Conservation (phyloP, 2,888 invertebrate species). For the Oxystoma pomonae region DNA sequence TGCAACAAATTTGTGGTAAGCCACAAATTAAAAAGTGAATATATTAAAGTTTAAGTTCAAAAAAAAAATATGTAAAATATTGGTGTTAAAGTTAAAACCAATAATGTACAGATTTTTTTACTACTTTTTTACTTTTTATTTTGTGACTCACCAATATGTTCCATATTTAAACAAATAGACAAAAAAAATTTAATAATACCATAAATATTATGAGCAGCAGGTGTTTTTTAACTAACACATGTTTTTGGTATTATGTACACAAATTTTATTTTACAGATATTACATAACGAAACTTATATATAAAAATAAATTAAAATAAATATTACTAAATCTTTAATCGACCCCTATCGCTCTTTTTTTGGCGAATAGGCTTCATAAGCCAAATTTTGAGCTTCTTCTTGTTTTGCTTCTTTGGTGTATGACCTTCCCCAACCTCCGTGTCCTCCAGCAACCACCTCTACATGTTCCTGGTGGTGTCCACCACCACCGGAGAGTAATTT, state of each 20-base stretch:
- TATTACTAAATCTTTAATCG: constrained; percentile 29
- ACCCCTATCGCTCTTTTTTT: constrained; percentile 33
- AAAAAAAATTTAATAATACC: too few species aligned
- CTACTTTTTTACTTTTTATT: too few species aligned
- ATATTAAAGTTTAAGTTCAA: too few species aligned
- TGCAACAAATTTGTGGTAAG: too few species aligned
- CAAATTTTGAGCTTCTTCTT: constrained; percentile 51
- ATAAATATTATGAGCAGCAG: too few species aligned
- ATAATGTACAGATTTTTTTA: too few species aligned
- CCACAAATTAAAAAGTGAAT: too few species aligned
- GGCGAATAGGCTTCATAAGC: constrained; percentile 54
- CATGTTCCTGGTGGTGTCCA: constrained; percentile 58
- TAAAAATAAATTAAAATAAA: constrained; percentile 35
- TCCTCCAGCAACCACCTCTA: constrained; percentile 61
- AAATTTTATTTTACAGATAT: not conserved
- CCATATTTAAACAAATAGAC: too few species aligned
- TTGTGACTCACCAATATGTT: too few species aligned
- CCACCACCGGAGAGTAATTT: constrained; percentile 66
- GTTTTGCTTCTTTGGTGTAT: constrained; percentile 42
- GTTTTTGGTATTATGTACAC: not conserved
- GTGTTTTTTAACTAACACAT: not conserved
- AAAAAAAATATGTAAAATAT: too few species aligned
- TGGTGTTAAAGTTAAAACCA: too few species aligned
- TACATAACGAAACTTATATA: too few species aligned
- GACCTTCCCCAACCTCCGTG: constrained; percentile 71